Percentiles rank a stretch among this genome's conserved stretches.
Conservation (phyloP, 2,888 invertebrate genomes). For the Pristionchus maxplancki region DNA sequence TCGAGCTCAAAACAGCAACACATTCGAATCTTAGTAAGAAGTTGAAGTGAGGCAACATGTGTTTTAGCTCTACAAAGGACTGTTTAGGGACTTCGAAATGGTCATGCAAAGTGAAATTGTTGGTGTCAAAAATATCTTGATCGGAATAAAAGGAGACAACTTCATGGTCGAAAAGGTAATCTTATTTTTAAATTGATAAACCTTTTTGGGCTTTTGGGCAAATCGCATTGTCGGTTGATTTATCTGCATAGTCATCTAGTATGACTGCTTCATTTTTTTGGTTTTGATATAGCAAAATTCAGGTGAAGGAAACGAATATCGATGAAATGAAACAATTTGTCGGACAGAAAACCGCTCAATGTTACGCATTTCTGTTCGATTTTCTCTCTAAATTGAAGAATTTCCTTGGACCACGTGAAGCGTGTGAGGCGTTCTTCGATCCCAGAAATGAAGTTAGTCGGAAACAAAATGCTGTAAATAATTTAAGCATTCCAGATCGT, state of each 20-base stretch:
- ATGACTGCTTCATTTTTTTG: background rate
- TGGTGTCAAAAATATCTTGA: background rate
- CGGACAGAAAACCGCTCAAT: background rate
- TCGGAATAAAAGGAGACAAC: background rate
- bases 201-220: too few species aligned
- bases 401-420: background rate
- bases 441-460: background rate
- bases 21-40: too few species aligned
- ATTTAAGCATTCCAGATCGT: background rate
- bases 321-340: background rate
- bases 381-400: background rate
- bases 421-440: background rate
- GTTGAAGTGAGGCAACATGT: background rate
- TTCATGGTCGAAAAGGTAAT: background rate
- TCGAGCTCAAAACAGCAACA: background rate
- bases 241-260: background rate
- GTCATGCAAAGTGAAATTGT: background rate
- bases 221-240: background rate
- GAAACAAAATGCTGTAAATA: background rate
- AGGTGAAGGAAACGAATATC: background rate
- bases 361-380: background rate
- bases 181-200: background rate
- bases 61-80: background rate
- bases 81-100: background rate
- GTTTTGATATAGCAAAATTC: background rate